Base-by-base conservation (phyloP, 2,113 vertebrate species). In the Gallinago undulata region DNA sequence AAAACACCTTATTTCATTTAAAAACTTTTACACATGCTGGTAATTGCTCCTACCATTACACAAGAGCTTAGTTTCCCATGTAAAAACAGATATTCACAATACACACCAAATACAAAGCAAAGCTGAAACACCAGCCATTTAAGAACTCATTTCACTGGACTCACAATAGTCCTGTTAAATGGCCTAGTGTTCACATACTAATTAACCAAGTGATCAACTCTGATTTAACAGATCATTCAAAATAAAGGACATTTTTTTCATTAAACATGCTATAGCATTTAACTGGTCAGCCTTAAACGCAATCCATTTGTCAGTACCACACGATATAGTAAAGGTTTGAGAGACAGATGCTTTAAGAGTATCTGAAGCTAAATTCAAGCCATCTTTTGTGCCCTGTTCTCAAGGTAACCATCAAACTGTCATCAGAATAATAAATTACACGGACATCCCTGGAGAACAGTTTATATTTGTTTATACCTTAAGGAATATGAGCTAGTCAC, bases 341-440 rank as follows among this genome's bases (percentile, higher is more conserved):
- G 93, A 96, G 51, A 74, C 80, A 94, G 95, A 93, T 82, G 74
- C 85, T 96, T 97, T 97, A 96, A 83, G 81, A 96, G 47, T 92
- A 97, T 92, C 93, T 95, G 80, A 95, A 97, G 56, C 89, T 97
- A 95, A 89, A 96, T 82, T 97, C 94, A 97, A 96, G 93, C 66
- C 72, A 95, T 91, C 90, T 98, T 98, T 97, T 97, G 90, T 96
- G 90, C 68, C 80, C 87, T 90, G 73, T 96, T 97, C 96, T 97
- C 94, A 93, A 93, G 92, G 91, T 97, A 98, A 95, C 94, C 82
- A 97, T 97, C 95, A 96, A 97, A 95, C 83, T 97, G 96, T 95
- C 94, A 96, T 94, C 84, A 95, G 95, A 97, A 96, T 97, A 97
- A 97, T 96, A 96, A 97, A 98, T 89, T 95, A 94, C 72, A 80